Conservation (phyloP, 2,888 invertebrate species). For the Drosophila parthenogenetica region DNA sequence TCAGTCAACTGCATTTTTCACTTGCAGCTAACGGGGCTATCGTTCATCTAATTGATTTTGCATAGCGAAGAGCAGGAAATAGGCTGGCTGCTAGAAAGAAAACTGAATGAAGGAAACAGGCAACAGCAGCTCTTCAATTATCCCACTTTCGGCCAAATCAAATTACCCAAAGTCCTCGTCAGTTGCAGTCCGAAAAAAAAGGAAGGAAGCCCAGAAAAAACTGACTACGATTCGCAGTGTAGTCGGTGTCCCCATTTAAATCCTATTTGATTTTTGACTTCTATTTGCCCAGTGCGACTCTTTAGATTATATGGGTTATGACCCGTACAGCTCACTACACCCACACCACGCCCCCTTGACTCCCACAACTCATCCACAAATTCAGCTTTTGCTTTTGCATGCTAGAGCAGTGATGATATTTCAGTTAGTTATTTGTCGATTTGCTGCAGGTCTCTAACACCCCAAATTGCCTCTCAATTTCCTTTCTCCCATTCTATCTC, state of each 20-base stretch:
- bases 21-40: slow-evolving; percentile 1
- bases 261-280: slow-evolving; percentile 38
- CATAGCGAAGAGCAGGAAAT: slow-evolving; percentile 21
- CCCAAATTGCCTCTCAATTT: slow-evolving; percentile 30
- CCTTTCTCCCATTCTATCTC: slow-evolving; percentile 2
- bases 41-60: slow-evolving; percentile 66
- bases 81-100: background rate
- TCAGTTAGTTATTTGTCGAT: slow-evolving; percentile 59
- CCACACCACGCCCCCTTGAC: background rate
- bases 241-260: slow-evolving; percentile 5
- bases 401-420: slow-evolving; percentile 15
- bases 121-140: slow-evolving; percentile 56
- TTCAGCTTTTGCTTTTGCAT: background rate
- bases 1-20: slow-evolving; percentile 41
- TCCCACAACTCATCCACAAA: background rate
- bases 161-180: slow-evolving; percentile 47
- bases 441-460: slow-evolving; percentile 53
- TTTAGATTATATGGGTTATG: slow-evolving; percentile 54
- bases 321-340: background rate
- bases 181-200: background rate
- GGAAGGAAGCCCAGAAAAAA: background rate
- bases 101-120: background rate
- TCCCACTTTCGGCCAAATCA: slow-evolving; percentile 59
- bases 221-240: background rate
- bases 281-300: slow-evolving; percentile 22